Evolutionary conservation across 2,113 vertebrate genomes (phyloP).

Genomic region (Calyptomena viridis): DNA sequence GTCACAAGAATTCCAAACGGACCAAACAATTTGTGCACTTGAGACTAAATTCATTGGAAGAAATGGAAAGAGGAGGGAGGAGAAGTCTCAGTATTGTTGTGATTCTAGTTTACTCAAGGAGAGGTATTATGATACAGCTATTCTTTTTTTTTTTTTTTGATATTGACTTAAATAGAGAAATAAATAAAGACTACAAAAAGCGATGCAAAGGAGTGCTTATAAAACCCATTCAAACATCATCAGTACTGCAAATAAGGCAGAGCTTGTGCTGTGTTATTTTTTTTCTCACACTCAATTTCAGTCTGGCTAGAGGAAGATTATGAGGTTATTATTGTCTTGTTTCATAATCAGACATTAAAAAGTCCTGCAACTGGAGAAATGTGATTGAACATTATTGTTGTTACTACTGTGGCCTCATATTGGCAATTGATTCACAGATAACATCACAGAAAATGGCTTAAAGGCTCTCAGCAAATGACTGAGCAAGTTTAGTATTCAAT

Average conservation of each 20-base stretch:
- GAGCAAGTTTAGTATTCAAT: background rate
- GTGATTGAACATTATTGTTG: background rate
- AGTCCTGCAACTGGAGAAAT: background rate
- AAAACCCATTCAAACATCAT: conserved; percentile 13
- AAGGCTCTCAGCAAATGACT: background rate
- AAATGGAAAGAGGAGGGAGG: conserved; percentile 9
- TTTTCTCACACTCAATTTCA: conserved; percentile 28
- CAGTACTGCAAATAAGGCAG: background rate
- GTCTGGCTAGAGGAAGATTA: conserved; percentile 17
- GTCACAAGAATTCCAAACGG: conserved; percentile 71
- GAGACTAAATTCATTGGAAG: conserved; percentile 38
- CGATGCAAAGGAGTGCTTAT: conserved; percentile 28
- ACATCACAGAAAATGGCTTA: background rate
- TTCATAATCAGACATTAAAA: conserved; percentile 25
- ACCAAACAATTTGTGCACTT: conserved; percentile 47
- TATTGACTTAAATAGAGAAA: conserved; percentile 64
- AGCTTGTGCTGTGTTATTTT: background rate
- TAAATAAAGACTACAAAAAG: conserved; percentile 59
- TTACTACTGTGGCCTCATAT: background rate
- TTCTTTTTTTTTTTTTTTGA: background rate
- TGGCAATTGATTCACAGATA: conserved; percentile 13
- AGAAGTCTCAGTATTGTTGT: background rate
- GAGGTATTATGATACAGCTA: conserved; percentile 9
- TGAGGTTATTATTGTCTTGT: conserved; percentile 5
- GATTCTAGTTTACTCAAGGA: conserved; percentile 17